Base-by-base conservation (phyloP, 2,797 vertebrate genomes). In the Scolopax rusticola region DNA sequence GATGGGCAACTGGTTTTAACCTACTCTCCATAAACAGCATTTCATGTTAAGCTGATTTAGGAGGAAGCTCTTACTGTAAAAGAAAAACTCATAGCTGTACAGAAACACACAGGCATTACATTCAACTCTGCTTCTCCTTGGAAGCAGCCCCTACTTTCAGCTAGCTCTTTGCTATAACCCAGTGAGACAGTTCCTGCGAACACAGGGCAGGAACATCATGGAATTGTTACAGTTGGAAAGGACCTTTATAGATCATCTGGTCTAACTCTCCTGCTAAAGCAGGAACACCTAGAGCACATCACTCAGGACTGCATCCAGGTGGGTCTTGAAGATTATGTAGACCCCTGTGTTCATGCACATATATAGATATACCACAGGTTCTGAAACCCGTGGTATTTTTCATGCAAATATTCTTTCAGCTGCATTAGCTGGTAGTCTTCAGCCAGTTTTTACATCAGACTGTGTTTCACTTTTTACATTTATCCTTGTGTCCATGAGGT, bases 51-150 rank as follows among this genome's bases (percentile, higher is more conserved):
- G 50, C 12, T 54, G 32, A 54, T 48, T 53, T 61, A 57, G 45
- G 73, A 95, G 82, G 64, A 77, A 81, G 69, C 15, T 87, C 25
- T 83, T 61, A 32, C 8, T 79, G 45, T 41, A 21, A 85, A 32
- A 76, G 15, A 90, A 93, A 60, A 93, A 60, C 14, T 14, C 54
- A 36, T 5, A 68, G 57, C 64, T 71, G 4, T 32, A 80, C 15
- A 56, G 48, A 77, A 89, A 71, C 25, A 71, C 2, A 3, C 12
- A 15, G 43, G 50, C 36, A 33, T 36, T 36, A 36, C 2, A 0
- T 63, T 84, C 1, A 7, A 32, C 23, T 63, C 19, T 4, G 21
- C 10, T 47, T 84, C 54, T 89, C n/a, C 59, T 68, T 60, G 57
- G 36, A 36, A 36, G 36, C 11, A 81, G 56, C 41, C 33, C 36